Evolutionary conservation across 2,113 vertebrate species (phyloP).

Genomic region (Capreolus pygargus): DNA sequence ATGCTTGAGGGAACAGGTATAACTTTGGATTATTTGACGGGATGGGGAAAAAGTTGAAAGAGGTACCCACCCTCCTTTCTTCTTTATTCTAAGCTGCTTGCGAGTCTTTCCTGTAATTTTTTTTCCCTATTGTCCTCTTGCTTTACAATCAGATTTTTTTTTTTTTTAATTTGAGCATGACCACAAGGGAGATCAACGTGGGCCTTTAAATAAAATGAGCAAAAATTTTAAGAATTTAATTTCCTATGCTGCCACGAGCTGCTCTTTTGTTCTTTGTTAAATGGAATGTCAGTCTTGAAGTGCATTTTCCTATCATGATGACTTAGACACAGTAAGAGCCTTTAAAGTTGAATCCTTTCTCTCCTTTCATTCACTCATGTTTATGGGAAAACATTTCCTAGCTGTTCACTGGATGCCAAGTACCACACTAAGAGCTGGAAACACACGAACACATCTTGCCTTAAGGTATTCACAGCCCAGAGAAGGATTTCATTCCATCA

Average conservation of each 20-base stretch:
- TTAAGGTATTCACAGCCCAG: not conserved
- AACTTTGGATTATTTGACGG: not conserved
- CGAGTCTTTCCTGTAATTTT: not conserved
- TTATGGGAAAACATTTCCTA: not conserved
- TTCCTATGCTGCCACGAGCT: not conserved
- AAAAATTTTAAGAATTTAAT: not conserved
- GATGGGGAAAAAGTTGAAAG: not conserved
- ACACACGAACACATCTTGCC: not conserved
- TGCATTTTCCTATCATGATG: not conserved
- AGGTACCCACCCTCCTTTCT: not conserved
- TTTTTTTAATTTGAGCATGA: not conserved
- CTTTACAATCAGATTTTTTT: not conserved
- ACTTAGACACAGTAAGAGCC: not conserved
- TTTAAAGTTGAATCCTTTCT: not conserved
- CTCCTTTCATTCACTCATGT: not conserved
- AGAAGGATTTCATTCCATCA: not conserved
- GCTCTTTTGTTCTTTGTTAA: not conserved
- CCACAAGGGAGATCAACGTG: not conserved
- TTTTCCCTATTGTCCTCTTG: not conserved
- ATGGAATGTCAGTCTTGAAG: not conserved
- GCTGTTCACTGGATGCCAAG: not conserved
- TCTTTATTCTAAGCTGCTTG: not conserved
- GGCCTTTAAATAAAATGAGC: not conserved
- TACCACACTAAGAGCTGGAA: not conserved
- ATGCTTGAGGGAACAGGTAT: not conserved